These are phyloP conservation scores for Ellobium chinense DNA, from an alignment of 2,888 invertebrate genomes.

Conservation along the genomic window DNA sequence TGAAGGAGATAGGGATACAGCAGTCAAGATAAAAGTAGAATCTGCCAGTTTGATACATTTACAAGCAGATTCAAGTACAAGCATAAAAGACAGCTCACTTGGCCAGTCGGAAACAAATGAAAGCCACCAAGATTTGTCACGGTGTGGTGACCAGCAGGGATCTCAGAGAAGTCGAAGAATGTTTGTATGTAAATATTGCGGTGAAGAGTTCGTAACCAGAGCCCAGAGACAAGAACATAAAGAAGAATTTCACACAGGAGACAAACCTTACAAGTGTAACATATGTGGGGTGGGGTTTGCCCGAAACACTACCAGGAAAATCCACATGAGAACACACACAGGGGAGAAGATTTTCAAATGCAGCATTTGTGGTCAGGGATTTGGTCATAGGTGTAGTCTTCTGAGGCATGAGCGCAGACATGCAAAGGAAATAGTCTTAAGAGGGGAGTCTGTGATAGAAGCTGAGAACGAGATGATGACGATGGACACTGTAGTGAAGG, in stretches of 20 bases:
- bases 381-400: conserved; percentile 36
- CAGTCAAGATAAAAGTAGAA: no score
- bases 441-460: conserved; percentile 36
- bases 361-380: conserved; percentile 34
- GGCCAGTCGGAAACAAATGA: no score
- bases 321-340: conserved; percentile 31
- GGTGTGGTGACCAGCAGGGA: conserved; percentile 1
- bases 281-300: conserved; percentile 29
- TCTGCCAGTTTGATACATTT: no score
- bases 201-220: neutral
- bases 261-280: conserved; percentile 28
- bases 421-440: conserved; percentile 25
- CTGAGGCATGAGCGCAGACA: conserved; percentile 46
- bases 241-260: conserved; percentile 14
- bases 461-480: conserved; percentile 32
- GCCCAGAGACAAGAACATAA: conserved; percentile 1
- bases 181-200: conserved; percentile 7
- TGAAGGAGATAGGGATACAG: no score
- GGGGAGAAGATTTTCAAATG: conserved; percentile 38
- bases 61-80: no score
- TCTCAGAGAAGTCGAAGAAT: conserved; percentile 11
- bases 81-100: no score
- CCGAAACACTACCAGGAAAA: neutral
- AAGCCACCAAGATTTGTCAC: conserved; percentile 17
- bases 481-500: no score